Conservation (phyloP, 2,797 vertebrate species). For the Fratercula arctica region DNA sequence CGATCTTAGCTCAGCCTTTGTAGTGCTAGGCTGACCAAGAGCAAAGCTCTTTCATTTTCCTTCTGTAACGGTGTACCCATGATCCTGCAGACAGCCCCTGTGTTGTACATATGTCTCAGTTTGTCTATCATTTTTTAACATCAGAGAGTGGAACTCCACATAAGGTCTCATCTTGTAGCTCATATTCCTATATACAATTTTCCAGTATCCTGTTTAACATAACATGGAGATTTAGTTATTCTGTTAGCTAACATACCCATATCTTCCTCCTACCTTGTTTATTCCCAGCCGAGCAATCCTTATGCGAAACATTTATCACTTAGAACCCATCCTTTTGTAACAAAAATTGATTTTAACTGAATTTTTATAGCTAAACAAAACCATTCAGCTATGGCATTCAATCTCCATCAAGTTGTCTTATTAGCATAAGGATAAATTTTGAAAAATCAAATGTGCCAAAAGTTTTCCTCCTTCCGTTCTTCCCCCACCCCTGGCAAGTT, state of each 20-base stretch:
- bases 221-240: background rate
- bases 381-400: background rate
- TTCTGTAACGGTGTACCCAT: background rate
- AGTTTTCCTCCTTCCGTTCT: background rate
- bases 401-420: background rate
- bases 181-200: background rate
- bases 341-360: background rate
- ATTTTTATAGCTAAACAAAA: background rate
- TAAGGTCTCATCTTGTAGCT: background rate
- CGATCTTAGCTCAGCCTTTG: background rate
- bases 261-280: background rate
- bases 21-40: background rate
- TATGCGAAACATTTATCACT: background rate
- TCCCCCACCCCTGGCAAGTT: background rate
- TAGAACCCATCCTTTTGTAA: background rate
- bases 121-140: background rate
- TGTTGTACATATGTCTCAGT: background rate
- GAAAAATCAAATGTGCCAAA: background rate
- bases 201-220: background rate
- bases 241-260: background rate
- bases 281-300: background rate
- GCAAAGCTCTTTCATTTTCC: background rate
- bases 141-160: background rate
- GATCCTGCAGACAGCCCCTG: background rate
- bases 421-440: background rate